Base-by-base conservation (phyloP, 2,113 vertebrate species). In the Phasianus colchicus region DNA sequence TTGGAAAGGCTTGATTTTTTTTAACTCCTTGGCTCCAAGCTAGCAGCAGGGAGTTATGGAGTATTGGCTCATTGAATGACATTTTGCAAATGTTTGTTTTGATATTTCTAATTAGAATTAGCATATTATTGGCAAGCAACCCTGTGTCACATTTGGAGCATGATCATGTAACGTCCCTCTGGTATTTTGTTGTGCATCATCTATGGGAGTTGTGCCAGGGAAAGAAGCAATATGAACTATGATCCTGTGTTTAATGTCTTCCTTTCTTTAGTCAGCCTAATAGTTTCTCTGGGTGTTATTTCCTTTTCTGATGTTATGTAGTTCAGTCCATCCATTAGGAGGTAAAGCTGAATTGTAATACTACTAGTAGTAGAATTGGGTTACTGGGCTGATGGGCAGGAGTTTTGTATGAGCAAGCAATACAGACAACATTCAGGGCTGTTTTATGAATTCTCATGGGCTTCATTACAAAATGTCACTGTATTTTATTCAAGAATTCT, bases 41-140 rank as follows among this genome's bases (percentile, higher is more conserved):
- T 45, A 61, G 9, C 52, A 83, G 32, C 50, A 64, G 47, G 22
- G 60, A 22, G 11, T 86, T 54, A 34, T 14, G 36, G 73, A 74
- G 25, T 20, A 45, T 29, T 77, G 55, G 29, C 30, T 89, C 14
- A 66, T 2, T 83, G 40, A 93, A 73, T 38, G 71, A 76, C 15
- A 3, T 85, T 87, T 93, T 90, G 57, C 15, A 91, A 96, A 83
- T 67, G 22, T 92, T 95, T 95, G 60, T 40, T 91, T 92, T 96
- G 50, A 81, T 89, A 84, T 83, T 91, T 30, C 30, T 84, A 77
- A 70, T 94, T 96, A 83, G 45, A 85, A 92, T 89, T 86, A 91
- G 36, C 42, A 47, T 81, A 25, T 90, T 84, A 90, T 76, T 85
- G 89, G 73, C 58, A 92, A 40, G 47, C 73, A 86, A 63, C 29